phyloP scores from a whole-genome alignment of 2,113 vertebrate species.

The Entomyzon cyanotis region DNA sequence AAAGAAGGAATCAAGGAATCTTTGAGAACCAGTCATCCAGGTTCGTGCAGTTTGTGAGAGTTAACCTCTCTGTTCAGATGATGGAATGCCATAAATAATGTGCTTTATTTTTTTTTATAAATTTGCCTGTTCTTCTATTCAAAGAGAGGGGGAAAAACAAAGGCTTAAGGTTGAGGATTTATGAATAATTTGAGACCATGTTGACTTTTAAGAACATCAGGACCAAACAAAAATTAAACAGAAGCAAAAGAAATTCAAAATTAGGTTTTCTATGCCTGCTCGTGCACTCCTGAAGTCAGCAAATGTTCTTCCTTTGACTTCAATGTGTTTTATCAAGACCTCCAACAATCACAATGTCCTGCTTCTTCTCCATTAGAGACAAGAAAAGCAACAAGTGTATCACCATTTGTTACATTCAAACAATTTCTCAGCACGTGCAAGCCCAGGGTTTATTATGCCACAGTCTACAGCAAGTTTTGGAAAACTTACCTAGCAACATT shows the following conservation, averaged over 20 bases:
- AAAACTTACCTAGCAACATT: neutral
- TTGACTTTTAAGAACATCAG: neutral
- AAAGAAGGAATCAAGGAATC: neutral
- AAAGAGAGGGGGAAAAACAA: neutral
- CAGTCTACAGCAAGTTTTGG: neutral
- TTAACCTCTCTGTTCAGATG: neutral
- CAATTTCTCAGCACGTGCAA: neutral
- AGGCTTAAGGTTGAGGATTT: neutral
- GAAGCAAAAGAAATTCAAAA: neutral
- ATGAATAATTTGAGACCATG: neutral
- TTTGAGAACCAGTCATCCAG: neutral
- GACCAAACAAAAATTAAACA: neutral
- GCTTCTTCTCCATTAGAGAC: neutral
- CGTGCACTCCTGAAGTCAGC: neutral
- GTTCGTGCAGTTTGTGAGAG: neutral
- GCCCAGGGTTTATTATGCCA: neutral
- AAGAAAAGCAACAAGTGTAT: neutral
- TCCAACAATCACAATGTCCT: neutral
- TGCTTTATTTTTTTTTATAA: neutral
- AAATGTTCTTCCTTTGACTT: neutral
- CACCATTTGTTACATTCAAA: neutral
- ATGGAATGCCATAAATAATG: neutral
- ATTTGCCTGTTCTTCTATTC: neutral
- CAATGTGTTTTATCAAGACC: neutral
- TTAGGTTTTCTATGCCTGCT: neutral